Conservation (phyloP, 2,888 invertebrate species). For the Schizotus pectinicornis region DNA sequence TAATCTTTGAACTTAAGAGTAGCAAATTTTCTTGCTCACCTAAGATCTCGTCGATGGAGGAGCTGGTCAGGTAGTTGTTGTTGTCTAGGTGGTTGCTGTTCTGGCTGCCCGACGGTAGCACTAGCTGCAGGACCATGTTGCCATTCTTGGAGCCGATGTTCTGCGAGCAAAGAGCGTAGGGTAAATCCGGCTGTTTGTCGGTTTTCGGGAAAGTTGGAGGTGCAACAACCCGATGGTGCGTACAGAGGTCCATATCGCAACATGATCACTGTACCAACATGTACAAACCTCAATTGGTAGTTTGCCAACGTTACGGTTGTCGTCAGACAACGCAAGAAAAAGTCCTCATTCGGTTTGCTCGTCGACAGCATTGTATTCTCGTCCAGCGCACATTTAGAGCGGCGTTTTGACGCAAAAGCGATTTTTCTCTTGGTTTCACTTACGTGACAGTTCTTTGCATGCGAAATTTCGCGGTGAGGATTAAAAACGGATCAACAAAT, state of each 20-base stretch:
- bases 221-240: constrained; percentile 30
- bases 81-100: constrained; percentile 25
- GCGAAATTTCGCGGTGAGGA: not conserved
- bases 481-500: not conserved
- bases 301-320: constrained; percentile 8
- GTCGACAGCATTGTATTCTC: constrained; percentile 15
- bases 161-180: constrained; percentile 29
- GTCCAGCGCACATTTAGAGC: constrained; percentile 15
- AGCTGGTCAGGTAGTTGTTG: constrained; percentile 33
- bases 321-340: constrained; percentile 7
- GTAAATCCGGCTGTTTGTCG: constrained; percentile 11
- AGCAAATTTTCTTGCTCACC: no score
- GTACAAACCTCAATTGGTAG: constrained; percentile 9
- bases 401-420: constrained; percentile 15
- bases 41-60: constrained; percentile 37
- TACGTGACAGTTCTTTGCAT: constrained; percentile 6
- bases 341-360: not conserved
- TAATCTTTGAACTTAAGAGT: no score
- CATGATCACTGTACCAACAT: constrained; percentile 6
- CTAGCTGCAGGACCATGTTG: constrained; percentile 56
- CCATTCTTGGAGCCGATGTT: constrained; percentile 43
- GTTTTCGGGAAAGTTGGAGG: constrained; percentile 21
- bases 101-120: constrained; percentile 45
- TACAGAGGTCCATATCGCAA: constrained; percentile 19
- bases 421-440: constrained; percentile 20